phyloP scores from a whole-genome alignment of 2,113 vertebrate genomes.

The Choloepus hoffmanni region DNA sequence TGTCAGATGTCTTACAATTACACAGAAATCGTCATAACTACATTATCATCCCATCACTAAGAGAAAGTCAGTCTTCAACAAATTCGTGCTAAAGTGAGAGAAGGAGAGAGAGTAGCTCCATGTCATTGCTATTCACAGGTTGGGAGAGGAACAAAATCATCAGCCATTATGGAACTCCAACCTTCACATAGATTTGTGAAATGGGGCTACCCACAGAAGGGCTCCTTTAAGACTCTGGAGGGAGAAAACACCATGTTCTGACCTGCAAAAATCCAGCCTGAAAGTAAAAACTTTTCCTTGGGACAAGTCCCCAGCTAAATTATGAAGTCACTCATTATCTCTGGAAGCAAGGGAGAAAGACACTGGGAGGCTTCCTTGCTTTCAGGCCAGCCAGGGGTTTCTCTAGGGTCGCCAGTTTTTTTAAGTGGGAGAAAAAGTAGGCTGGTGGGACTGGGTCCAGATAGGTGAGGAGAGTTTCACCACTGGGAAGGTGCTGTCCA shows the following conservation, averaged over 20 bases:
- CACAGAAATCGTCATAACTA: background rate
- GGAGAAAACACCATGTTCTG: background rate
- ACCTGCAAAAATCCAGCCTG: background rate
- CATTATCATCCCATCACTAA: background rate
- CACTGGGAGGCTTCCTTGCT: background rate
- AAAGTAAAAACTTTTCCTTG: slow-evolving; percentile 6
- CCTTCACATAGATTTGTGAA: background rate
- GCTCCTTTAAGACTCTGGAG: background rate
- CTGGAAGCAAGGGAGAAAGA: background rate
- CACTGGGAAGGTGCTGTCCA: background rate
- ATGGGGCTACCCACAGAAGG: background rate
- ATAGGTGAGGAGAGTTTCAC: background rate
- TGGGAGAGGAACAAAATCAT: background rate
- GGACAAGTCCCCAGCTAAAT: background rate
- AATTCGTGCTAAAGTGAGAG: background rate
- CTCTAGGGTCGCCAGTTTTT: background rate
- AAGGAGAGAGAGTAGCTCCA: background rate
- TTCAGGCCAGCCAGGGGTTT: background rate
- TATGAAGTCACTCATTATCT: background rate
- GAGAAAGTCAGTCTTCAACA: background rate
- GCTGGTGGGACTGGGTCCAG: background rate
- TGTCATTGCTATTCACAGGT: background rate
- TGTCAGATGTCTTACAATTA: background rate
- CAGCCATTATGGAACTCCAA: background rate
- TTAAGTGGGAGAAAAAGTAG: background rate